Evolutionary conservation across 2,797 vertebrate species (phyloP), one percentile per base, ranked within the genome.

Genomic region (Tragopan temminckii): DNA sequence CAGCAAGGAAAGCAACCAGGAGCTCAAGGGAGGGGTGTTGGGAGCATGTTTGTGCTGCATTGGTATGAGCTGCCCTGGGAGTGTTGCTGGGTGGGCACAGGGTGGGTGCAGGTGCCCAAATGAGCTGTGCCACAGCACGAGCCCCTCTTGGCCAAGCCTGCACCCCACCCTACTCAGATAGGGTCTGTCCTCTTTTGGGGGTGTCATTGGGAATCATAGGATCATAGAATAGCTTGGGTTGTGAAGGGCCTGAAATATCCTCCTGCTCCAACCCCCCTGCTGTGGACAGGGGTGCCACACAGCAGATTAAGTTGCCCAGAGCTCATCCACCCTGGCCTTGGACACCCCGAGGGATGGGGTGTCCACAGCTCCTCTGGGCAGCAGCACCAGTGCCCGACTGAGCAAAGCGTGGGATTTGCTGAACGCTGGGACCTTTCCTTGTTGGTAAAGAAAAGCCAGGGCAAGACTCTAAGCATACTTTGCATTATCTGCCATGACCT

Each of bases 381-480:
- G 48, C 25, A 50, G 48, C 25, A 25, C 25, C 50, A 52, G 50
- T 17, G 31, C 31, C 31, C 12, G 4, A 13, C 80, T 38, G 43
- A 40, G 52, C 0, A 0, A 78, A 15, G 36, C 18, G 48, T 58
- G 2, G 0, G 0, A 2, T 21, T 58, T 33, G 45, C 13, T 66
- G 40, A 31, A 23, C 29, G 0, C 2, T 3, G 13, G 10, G 59
- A 3, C 18, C 29, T 79, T 64, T 29, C 45, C 75, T 57, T 18
- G 46, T 4, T 52, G 18, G n/a, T 0, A 2, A 67, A 33, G 38
- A 5, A 10, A 53, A 48, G 1, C 29, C 45, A 20, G 27, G 43
- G 15, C 9, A 1, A 0, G 20, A 7, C 31, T 55, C 43, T 7
- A 38, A 68, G 10, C 46, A 6, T 0, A 3, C 29, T 45, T 24